A percentile compares a stretch with the other conserved stretches of the same genome.
These are phyloP conservation scores for Nudaria mundana DNA, from an alignment of 2,888 invertebrate genomes.

Conservation along the genomic window DNA sequence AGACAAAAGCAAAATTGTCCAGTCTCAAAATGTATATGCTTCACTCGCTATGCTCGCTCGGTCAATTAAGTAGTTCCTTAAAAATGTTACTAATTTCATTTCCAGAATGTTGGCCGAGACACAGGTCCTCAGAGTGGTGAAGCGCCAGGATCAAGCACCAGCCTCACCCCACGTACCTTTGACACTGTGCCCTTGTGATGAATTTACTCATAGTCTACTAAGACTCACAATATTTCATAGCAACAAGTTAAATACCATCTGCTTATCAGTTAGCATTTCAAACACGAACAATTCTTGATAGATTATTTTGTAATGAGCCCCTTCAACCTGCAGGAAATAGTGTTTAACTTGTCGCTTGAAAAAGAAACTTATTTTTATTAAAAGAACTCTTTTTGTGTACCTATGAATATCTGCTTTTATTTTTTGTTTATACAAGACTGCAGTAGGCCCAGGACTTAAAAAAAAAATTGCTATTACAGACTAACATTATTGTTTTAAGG, in stretches of 20 bases:
- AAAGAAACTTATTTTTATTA: conserved; percentile 49
- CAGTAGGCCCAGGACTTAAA: conserved; percentile 47
- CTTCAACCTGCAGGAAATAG: conserved; percentile 6
- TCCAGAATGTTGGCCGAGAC: conserved; percentile 76
- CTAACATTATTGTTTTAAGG: conserved; percentile 53
- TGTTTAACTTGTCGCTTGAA: conserved; percentile 64
- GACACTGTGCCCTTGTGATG: conserved; percentile 75
- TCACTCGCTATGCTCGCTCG: no score
- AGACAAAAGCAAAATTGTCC: no score
- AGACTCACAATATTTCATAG: conserved; percentile 41
- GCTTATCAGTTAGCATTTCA: conserved; percentile 23
- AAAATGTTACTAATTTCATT: no score
- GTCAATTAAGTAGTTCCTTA: no score
- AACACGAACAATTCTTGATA: conserved; percentile 17
- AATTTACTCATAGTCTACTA: conserved; percentile 51
- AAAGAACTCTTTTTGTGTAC: conserved; percentile 57
- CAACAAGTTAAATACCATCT: conserved; percentile 57
- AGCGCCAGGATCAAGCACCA: conserved; percentile 82
- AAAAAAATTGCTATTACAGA: conserved; percentile 46
- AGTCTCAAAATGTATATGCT: no score
- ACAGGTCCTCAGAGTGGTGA: conserved; percentile 82
- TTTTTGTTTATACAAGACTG: conserved; percentile 53
- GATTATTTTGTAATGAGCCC: conserved; percentile 28
- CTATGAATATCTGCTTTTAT: conserved; percentile 58
- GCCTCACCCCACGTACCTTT: conserved; percentile 64